Percentiles rank a stretch among this genome's conserved stretches.
Evolutionary conservation across 30 jellyfish, hydroid and myxozoan species (phyloP).

Genomic region (Hydractinia symbiolongicarpus): DNA sequence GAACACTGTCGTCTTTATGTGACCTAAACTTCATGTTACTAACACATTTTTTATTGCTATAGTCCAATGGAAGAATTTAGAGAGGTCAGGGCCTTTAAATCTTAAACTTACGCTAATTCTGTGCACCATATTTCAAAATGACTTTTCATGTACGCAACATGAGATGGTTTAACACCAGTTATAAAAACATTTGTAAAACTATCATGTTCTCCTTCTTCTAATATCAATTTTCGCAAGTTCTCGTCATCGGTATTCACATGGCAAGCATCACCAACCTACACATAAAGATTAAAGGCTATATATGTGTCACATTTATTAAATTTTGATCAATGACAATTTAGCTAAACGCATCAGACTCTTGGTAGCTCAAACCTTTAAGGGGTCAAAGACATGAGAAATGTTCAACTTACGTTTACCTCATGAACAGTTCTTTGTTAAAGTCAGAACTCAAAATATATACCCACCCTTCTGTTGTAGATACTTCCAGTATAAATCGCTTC

Average conservation of each 20-base stretch:
- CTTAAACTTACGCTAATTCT: constrained; percentile 39
- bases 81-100: no score
- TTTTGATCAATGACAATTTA: no score
- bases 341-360: no score
- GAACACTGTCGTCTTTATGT: no score
- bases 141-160: constrained; percentile 36
- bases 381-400: not conserved
- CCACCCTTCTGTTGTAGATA: constrained; percentile 52
- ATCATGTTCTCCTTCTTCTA: constrained; percentile 19
- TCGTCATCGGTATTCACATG: constrained; percentile 35
- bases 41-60: no score
- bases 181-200: constrained; percentile 54
- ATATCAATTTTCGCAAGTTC: constrained; percentile 20
- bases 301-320: no score
- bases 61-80: no score
- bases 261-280: constrained; percentile 47
- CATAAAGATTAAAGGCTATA: not conserved
- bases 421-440: not conserved
- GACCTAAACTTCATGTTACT: no score
- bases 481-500: constrained; percentile 46
- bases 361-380: not conserved
- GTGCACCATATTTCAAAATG: constrained; percentile 31
- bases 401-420: not conserved
- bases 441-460: not conserved
- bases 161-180: constrained; percentile 36